phyloP scores from a whole-genome alignment of 2,113 vertebrate genomes.

The Gallinago jamesoni region DNA sequence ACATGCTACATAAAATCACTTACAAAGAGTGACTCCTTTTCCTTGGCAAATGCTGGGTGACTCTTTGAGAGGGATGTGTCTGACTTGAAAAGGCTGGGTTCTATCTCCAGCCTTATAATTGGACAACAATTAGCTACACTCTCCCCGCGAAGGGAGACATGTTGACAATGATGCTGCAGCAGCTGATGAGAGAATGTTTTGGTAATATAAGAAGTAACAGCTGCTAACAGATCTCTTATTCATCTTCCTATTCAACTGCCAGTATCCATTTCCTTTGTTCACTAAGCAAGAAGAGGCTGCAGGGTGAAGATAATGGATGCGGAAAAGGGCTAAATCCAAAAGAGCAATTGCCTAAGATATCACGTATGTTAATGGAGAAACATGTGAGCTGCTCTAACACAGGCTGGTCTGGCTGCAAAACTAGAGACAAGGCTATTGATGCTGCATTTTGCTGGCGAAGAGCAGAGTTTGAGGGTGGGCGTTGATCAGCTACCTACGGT shows the following conservation, averaged over 20 bases:
- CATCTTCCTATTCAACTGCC: not conserved
- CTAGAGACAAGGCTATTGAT: not conserved
- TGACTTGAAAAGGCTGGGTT: not conserved
- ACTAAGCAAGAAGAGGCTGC: not conserved
- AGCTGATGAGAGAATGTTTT: not conserved
- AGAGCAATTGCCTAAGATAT: not conserved
- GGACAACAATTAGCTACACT: not conserved
- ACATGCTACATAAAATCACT: not conserved
- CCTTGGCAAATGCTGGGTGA: not conserved
- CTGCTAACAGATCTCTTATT: not conserved
- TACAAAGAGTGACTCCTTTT: not conserved
- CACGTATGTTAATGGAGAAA: not conserved
- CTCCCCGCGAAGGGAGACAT: not conserved
- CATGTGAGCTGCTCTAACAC: not conserved
- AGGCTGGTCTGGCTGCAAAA: not conserved
- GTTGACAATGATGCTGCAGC: not conserved
- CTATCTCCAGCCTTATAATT: not conserved
- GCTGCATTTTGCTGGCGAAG: not conserved
- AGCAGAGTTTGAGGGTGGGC: not conserved
- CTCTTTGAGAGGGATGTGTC: not conserved
- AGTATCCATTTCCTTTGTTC: conserved; percentile 5
- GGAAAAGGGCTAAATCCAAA: not conserved
- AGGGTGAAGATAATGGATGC: not conserved
- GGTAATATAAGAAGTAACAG: not conserved
- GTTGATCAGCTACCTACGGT: not conserved